These are phyloP conservation scores for Chelonoidis abingdonii DNA, from an alignment of 2,113 vertebrate species.

Conservation along the genomic window DNA sequence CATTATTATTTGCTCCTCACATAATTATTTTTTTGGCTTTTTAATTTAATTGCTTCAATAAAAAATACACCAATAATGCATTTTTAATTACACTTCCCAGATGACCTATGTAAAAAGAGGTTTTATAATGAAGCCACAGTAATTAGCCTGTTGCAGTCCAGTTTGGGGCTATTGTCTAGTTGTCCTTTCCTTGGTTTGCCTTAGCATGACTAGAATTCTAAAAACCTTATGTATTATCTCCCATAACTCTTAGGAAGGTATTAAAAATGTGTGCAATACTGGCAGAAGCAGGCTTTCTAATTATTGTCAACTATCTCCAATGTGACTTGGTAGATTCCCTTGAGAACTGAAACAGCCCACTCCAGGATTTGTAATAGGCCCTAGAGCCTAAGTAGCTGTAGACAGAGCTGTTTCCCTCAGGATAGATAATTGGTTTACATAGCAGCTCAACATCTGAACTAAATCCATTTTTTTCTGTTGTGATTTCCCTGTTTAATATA, in stretches of 20 bases:
- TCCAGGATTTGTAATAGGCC: constrained; percentile 86
- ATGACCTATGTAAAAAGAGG: constrained; percentile 97
- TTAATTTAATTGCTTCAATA: constrained; percentile 99
- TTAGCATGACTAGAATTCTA: constrained; percentile 90
- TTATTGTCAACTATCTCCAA: constrained; percentile 88
- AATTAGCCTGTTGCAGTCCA: constrained; percentile 98
- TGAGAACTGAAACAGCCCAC: constrained; percentile 84
- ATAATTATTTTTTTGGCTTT: constrained; percentile 95
- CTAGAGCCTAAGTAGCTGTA: constrained; percentile 87
- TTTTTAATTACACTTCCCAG: constrained; percentile 99
- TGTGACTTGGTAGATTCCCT: constrained; percentile 87
- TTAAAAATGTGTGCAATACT: constrained; percentile 86
- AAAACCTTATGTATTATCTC: constrained; percentile 89
- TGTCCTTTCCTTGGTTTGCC: constrained; percentile 89
- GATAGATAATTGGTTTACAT: constrained; percentile 89
- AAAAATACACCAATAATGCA: constrained; percentile 97
- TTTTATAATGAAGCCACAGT: constrained; percentile 96
- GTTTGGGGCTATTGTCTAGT: constrained; percentile 95
- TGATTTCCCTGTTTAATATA: constrained; percentile 81
- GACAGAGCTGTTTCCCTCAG: constrained; percentile 84
- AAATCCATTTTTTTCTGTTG: constrained; percentile 80
- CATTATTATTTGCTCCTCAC: constrained; percentile 95
- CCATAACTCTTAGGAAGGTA: constrained; percentile 86
- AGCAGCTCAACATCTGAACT: constrained; percentile 85
- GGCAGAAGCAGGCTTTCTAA: constrained; percentile 86